Evolutionary conservation across 2,888 invertebrate genomes (phyloP), one percentile per base, ranked within the genome.

Genomic region (Heteromyza rotundicornis): DNA sequence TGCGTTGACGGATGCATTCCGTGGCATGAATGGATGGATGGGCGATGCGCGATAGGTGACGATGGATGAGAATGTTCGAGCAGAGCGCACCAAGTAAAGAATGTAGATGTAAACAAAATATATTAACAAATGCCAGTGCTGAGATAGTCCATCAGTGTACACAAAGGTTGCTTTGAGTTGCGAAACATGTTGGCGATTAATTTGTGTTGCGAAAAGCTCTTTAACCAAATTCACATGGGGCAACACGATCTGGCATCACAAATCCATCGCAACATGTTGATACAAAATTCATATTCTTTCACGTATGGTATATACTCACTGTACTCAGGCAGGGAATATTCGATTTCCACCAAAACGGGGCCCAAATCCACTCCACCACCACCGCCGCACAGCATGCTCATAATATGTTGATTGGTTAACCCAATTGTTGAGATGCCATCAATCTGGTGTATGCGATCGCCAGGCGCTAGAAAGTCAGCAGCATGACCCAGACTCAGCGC

Each of bases 311-410:
- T n/a, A 53, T 68, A 84, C 87, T 88, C 81, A 92, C 93, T 89
- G 82, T 90, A 89, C 77, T 90, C 90, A 24, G 93, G 93, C 79
- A 94, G 86, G 65, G 91, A 90, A 82, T 94, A 94, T 78, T 93
- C 92, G 67, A 94, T 89, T 84, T 94, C 93, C 73, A 94, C 84
- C n/a, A 90, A 86, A 8, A 93, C 91, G 59, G 89, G 86, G 64
- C 88, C 89, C 66, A 90, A 90, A 63, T 78, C 79, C 57, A 63
- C 58, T 68, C 90, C 90, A 64, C 74, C 68, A 17, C 90, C 66
- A 1, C 68, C 64, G 20, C 51, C 55, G 78, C 92, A 90, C 69
- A 94, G 81, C 68, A 90, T 87, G 64, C 73, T 82, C 68, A 90
- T 86, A 32, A 93, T 90, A 78, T 94, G 92, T 68, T 92, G 90